Conservation (phyloP, 92 coral and sea anemone genomes). For the Plumapathes pennacea region DNA sequence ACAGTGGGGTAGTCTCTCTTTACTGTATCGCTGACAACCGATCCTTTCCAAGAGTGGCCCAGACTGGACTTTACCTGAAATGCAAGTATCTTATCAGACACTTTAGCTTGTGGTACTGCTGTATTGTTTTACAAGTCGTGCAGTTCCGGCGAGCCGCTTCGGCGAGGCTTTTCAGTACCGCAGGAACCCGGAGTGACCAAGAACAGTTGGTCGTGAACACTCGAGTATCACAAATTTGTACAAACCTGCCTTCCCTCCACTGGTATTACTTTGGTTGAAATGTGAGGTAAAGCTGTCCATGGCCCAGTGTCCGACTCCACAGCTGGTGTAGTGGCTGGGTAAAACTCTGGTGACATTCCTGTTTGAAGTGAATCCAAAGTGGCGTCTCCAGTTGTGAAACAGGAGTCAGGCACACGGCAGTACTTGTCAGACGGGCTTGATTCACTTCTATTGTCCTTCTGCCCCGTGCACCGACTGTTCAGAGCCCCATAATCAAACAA, state of each 20-base stretch:
- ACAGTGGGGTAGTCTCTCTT: constrained; percentile 14
- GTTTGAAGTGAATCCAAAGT: neutral
- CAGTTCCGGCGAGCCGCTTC: neutral
- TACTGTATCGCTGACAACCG: constrained; percentile 69
- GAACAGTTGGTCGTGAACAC: neutral
- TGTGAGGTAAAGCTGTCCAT: constrained; percentile 1
- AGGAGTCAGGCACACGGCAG: no score
- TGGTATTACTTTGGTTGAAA: constrained; percentile 21
- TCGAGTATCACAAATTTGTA: neutral
- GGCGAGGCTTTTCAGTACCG: neutral
- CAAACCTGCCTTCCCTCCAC: neutral
- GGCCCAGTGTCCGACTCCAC: neutral
- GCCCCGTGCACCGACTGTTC: no score
- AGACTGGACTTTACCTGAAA: constrained; percentile 37
- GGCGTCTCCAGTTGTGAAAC: no score
- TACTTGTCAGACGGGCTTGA: no score
- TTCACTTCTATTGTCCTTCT: no score
- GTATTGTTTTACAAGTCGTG: no score
- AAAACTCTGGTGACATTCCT: constrained; percentile 16
- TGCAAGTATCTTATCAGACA: no score
- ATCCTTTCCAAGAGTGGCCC: constrained; percentile 72
- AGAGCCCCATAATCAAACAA: constrained; percentile 14
- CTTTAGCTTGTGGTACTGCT: no score
- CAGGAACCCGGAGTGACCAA: neutral
- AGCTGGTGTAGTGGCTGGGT: neutral